These are phyloP conservation scores for Apantesis nais DNA, from an alignment of 2,888 invertebrate species.

Conservation along the genomic window DNA sequence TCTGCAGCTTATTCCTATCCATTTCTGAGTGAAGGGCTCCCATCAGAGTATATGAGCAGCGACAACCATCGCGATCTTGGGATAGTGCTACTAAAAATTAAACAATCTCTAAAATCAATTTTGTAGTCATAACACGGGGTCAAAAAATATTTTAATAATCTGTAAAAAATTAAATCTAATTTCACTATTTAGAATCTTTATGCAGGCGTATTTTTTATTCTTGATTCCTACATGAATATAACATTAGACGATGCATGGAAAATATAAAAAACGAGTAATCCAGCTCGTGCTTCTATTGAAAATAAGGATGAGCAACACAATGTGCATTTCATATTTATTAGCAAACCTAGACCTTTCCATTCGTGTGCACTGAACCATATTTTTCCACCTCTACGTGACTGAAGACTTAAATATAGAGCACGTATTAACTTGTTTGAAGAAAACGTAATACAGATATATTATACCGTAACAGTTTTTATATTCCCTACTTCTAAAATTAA, in stretches of 20 bases:
- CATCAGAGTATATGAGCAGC: no score
- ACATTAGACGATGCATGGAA: neutral
- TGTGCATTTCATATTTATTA: conserved; percentile 11
- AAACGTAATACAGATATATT: conserved; percentile 19
- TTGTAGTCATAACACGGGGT: no score
- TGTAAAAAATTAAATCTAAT: neutral
- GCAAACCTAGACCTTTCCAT: conserved; percentile 26
- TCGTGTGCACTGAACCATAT: conserved; percentile 35
- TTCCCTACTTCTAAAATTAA: neutral
- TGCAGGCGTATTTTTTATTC: neutral
- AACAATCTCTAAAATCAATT: no score
- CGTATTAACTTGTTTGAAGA: conserved; percentile 25
- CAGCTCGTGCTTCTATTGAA: conserved; percentile 21
- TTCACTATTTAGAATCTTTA: neutral
- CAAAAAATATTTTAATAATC: no score
- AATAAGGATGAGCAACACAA: neutral
- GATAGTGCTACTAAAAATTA: no score
- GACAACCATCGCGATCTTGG: no score
- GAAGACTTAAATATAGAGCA: conserved; percentile 27
- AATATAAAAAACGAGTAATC: neutral
- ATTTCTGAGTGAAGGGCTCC: no score
- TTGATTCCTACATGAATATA: neutral
- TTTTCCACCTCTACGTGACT: conserved; percentile 28
- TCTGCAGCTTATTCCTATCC: no score
- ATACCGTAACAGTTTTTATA: neutral